Percentiles rank a stretch among this genome's conserved stretches.
These are phyloP conservation scores for Drosophila ananassae DNA, from an alignment of 1,140 invertebrate genomes.

Conservation along the genomic window DNA sequence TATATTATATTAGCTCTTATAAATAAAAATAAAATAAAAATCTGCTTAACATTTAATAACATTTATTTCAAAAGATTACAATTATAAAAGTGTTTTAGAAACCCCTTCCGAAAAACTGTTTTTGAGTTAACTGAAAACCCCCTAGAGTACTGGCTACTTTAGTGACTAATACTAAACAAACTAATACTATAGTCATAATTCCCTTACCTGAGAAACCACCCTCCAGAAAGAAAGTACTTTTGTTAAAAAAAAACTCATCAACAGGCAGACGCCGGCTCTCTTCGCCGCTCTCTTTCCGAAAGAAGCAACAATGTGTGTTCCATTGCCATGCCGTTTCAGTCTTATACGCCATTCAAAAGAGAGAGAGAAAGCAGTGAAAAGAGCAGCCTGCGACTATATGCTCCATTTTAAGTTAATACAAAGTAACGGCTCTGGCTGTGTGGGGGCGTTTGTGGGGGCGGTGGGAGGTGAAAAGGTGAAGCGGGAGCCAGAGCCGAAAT, in stretches of 20 bases:
- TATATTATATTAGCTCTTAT: no score
- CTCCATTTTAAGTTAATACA: conserved; percentile 60
- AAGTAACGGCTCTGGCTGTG: conserved; percentile 70
- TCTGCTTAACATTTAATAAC: no score
- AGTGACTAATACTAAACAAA: conserved; percentile 1
- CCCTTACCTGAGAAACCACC: neutral
- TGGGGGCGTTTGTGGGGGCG: conserved; percentile 19
- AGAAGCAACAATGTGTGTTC: neutral
- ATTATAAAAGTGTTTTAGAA: no score
- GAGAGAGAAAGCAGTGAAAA: conserved; percentile 3
- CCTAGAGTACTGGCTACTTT: neutral
- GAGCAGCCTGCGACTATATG: neutral
- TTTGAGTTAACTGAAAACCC: no score
- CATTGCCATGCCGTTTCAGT: conserved; percentile 33
- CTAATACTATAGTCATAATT: neutral
- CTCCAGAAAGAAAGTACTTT: neutral
- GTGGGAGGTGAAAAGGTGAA: conserved; percentile 22
- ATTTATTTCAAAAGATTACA: no score
- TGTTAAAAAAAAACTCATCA: conserved; percentile 60
- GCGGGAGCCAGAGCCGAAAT: conserved; percentile 60
- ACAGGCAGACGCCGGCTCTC: conserved; percentile 54
- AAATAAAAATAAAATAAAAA: neutral
- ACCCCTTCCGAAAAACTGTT: no score
- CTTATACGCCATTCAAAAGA: conserved; percentile 53
- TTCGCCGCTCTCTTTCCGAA: conserved; percentile 3